Conservation (phyloP, 2,888 invertebrate species). For the Strigamia crassipes region DNA sequence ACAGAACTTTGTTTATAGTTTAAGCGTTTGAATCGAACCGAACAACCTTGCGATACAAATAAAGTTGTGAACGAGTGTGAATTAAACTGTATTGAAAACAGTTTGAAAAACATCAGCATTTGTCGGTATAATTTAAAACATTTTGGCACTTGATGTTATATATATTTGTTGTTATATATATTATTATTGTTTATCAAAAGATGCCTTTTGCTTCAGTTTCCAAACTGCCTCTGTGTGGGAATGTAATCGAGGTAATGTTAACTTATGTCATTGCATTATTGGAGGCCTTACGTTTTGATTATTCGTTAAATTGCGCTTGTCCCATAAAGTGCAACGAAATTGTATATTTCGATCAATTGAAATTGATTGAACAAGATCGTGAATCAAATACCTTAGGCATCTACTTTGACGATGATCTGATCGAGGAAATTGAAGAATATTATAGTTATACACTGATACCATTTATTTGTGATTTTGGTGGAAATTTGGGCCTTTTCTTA, state of each 20-base stretch:
- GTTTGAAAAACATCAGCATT: background rate
- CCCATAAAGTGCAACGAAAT: background rate
- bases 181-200: too few species aligned
- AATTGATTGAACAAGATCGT: background rate
- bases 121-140: background rate
- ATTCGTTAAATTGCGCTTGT: background rate
- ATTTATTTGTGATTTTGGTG: background rate
- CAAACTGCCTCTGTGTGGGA: background rate
- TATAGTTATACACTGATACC: background rate
- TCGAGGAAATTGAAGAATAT: background rate
- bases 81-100: background rate
- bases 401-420: background rate
- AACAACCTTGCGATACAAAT: background rate
- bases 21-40: background rate
- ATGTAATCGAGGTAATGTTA: too few species aligned
- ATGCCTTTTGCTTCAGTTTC: too few species aligned
- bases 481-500: background rate
- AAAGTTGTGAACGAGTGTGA: background rate
- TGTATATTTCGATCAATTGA: too few species aligned
- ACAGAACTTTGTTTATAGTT: background rate
- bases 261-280: too few species aligned
- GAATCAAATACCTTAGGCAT: background rate
- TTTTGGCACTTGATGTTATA: too few species aligned
- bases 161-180: too few species aligned
- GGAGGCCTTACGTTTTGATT: background rate